Conservation (phyloP, 1,140 invertebrate species). For the Apis mellifera region DNA sequence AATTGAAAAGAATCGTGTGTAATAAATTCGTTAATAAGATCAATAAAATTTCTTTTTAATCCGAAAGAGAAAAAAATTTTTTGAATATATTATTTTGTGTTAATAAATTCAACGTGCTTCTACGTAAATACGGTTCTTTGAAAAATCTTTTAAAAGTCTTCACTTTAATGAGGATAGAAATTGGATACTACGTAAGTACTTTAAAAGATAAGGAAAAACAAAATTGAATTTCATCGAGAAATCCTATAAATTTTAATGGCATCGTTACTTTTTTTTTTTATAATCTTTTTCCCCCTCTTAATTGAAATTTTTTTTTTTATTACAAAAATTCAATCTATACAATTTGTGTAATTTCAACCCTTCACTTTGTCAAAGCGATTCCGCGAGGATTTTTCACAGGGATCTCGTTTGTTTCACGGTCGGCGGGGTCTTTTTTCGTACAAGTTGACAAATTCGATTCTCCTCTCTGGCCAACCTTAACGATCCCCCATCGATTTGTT, state of each 20-base stretch:
- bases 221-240: not conserved
- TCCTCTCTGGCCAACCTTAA: not conserved
- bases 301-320: not conserved
- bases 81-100: no score
- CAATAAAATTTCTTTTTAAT: no score
- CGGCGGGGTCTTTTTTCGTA: not conserved
- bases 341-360: not conserved
- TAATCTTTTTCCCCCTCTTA: no score
- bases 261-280: no score
- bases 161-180: not conserved
- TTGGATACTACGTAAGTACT: not conserved
- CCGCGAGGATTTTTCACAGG: constrained; percentile 31
- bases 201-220: not conserved
- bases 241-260: not conserved
- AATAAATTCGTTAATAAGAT: no score
- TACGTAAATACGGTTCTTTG: not conserved
- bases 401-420: constrained; percentile 40
- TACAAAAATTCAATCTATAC: not conserved
- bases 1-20: no score
- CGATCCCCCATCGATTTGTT: constrained; percentile 4
- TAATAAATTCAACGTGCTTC: not conserved
- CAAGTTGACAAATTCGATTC: constrained; percentile 36
- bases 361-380: not conserved
- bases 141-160: not conserved
- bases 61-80: no score